These are phyloP conservation scores for Pseudolaguvia tuberculata DNA, from an alignment of 2,113 vertebrate species.

Conservation along the genomic window DNA sequence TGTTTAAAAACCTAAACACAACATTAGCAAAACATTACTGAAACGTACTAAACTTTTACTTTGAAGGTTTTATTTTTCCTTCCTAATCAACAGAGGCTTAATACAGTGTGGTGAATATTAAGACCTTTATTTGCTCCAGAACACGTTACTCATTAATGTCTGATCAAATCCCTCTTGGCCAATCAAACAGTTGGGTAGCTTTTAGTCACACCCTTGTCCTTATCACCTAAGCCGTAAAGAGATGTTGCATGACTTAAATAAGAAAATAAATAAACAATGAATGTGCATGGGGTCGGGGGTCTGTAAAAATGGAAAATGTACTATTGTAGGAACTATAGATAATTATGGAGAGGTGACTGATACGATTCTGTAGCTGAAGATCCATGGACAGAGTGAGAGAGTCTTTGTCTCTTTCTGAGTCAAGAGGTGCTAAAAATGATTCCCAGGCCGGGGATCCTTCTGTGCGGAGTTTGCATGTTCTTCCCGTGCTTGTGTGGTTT, in stretches of 20 bases:
- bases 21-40: neutral
- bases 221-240: neutral
- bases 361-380: neutral
- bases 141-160: neutral
- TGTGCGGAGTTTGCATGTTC: too few relatives aligned
- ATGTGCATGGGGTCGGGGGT: neutral
- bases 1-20: neutral
- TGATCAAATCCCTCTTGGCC: neutral
- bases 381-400: neutral
- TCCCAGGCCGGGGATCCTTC: too few relatives aligned
- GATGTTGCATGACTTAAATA: neutral
- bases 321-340: too few relatives aligned
- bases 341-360: neutral
- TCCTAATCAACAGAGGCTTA: slow-evolving; percentile 2
- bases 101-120: neutral
- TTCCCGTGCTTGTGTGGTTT: too few relatives aligned
- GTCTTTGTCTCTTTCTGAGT: slow-evolving; percentile 1
- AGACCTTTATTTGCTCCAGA: neutral
- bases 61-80: neutral
- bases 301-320: neutral
- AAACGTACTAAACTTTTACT: neutral
- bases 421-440: neutral
- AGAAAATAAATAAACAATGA: neutral
- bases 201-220: neutral
- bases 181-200: neutral